These are phyloP conservation scores for Amblyjoppa fuscipennis DNA, from an alignment of 2,888 invertebrate genomes.

Conservation along the genomic window DNA sequence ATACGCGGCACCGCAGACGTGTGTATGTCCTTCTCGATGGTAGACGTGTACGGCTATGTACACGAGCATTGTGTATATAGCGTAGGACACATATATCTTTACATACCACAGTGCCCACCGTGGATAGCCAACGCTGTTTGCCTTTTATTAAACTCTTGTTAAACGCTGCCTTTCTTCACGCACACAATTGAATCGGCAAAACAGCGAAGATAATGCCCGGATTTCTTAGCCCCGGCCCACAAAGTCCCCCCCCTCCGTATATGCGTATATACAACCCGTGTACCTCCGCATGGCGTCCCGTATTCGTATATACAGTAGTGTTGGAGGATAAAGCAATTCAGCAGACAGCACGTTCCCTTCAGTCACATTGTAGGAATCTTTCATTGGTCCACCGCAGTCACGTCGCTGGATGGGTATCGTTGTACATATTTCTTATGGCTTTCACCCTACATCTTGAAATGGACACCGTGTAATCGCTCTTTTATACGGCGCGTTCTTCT, in stretches of 20 bases:
- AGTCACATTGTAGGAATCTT: conserved; percentile 48
- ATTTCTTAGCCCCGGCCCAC: conserved; percentile 69
- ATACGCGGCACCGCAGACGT: background rate
- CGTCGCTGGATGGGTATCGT: conserved; percentile 18
- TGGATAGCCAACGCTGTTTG: conserved; percentile 78
- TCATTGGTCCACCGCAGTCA: conserved; percentile 1
- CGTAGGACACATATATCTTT: conserved; percentile 18
- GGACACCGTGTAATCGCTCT: conserved; percentile 83
- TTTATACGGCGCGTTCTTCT: conserved; percentile 74
- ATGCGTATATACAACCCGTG: conserved; percentile 32
- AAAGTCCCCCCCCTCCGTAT: conserved; percentile 31
- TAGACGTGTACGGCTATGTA: background rate
- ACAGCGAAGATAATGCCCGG: conserved; percentile 83
- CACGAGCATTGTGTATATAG: background rate
- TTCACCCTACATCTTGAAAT: conserved; percentile 77
- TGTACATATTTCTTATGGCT: conserved; percentile 44
- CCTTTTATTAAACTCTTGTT: conserved; percentile 85
- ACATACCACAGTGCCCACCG: conserved; percentile 42
- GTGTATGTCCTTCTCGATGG: background rate
- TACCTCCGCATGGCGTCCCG: conserved; percentile 45
- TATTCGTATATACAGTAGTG: conserved; percentile 19
- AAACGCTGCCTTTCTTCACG: conserved; percentile 83
- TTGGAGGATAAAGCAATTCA: conserved; percentile 35
- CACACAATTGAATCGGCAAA: conserved; percentile 85
- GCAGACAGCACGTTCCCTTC: conserved; percentile 63